phyloP scores from a whole-genome alignment of 1,140 invertebrate genomes.

The Teleogryllus occipitalis region DNA sequence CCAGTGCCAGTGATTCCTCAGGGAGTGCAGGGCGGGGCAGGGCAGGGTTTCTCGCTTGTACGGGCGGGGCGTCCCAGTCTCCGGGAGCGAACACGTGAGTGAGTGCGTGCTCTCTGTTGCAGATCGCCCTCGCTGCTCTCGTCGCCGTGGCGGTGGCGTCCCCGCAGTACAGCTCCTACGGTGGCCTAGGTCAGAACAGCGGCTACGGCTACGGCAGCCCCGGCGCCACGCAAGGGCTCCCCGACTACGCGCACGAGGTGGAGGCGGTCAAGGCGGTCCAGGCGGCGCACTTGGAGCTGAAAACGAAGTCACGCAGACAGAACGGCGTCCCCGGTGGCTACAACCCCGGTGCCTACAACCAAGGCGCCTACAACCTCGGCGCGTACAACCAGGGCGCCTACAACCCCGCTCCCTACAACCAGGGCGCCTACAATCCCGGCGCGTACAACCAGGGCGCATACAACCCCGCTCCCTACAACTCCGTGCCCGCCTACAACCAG shows the following conservation, averaged over 20 bases:
- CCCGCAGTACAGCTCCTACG: neutral
- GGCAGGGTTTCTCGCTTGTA: too few relatives aligned
- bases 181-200: neutral
- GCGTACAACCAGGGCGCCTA: neutral
- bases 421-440: neutral
- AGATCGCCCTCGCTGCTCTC: neutral
- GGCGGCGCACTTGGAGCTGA: conserved; percentile 46
- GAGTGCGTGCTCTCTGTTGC: neutral
- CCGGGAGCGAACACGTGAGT: too few relatives aligned
- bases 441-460: neutral
- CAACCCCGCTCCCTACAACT: neutral
- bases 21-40: too few relatives aligned
- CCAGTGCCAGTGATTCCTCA: too few relatives aligned
- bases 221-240: neutral
- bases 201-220: neutral
- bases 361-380: too few relatives aligned
- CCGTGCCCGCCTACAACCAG: neutral
- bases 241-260: conserved; percentile 47
- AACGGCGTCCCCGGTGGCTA: neutral
- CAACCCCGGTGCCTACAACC: neutral
- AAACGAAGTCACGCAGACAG: conserved; percentile 20
- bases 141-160: neutral
- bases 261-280: conserved; percentile 49
- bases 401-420: conserved; percentile 1
- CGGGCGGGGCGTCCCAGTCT: too few relatives aligned